Conservation (phyloP, 2,113 vertebrate species). For the Hemichromis elongatus region DNA sequence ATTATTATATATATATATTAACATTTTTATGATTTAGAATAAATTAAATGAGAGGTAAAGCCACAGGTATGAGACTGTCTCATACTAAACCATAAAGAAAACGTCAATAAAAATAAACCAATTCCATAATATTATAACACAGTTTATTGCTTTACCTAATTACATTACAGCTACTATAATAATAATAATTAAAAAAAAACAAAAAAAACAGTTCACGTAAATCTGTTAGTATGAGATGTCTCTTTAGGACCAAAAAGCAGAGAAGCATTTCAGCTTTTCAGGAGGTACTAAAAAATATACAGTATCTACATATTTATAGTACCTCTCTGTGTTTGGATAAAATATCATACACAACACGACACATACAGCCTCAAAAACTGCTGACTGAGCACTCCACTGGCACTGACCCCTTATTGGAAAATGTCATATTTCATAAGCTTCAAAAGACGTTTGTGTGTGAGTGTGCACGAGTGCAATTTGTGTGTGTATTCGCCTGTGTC, state of each 20-base stretch:
- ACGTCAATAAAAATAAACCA: neutral
- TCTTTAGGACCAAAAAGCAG: neutral
- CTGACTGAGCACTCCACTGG: neutral
- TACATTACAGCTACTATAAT: neutral
- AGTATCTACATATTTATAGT: neutral
- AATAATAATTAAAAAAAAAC: rapidly evolving
- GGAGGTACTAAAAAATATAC: neutral
- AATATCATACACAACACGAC: neutral
- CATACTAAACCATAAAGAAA: neutral
- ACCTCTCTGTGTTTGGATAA: neutral
- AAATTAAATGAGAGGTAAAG: neutral
- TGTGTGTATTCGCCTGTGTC: rapidly evolving
- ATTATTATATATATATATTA: rapidly evolving
- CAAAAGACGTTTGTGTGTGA: neutral
- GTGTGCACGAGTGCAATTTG: rapidly evolving
- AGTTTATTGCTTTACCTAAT: neutral
- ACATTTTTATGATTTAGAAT: neutral
- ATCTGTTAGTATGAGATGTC: neutral
- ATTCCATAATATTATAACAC: rapidly evolving
- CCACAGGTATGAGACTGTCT: neutral
- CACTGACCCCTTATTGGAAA: neutral
- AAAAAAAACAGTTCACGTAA: rapidly evolving
- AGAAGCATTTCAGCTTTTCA: neutral
- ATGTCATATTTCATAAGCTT: neutral
- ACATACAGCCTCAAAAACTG: neutral